Conservation (phyloP, 30 jellyfish, hydroid and myxozoan genomes). For the Clytia hemisphaerica region DNA sequence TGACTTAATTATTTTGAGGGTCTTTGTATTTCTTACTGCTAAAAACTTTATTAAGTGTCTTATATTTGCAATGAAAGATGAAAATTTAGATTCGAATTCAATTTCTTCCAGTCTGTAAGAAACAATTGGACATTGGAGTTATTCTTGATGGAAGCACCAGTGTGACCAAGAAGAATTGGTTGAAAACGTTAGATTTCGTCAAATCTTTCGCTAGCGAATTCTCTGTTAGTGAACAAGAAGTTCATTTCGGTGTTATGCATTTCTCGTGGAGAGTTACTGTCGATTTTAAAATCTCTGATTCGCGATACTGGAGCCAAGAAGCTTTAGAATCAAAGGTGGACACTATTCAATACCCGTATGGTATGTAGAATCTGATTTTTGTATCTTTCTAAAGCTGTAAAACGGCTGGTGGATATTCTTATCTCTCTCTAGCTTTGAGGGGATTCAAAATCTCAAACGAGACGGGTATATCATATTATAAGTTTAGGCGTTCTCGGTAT, state of each 20-base stretch:
- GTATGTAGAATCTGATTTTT: background rate
- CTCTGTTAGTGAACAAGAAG: slow-evolving; percentile 36
- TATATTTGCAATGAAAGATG: too few species aligned
- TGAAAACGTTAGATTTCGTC: slow-evolving; percentile 38
- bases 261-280: slow-evolving; percentile 41
- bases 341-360: slow-evolving; percentile 40
- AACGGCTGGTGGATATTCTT: background rate
- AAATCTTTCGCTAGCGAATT: slow-evolving; percentile 29
- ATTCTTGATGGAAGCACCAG: slow-evolving; percentile 71
- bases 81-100: too few species aligned
- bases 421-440: background rate
- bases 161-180: slow-evolving; percentile 41
- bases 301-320: background rate
- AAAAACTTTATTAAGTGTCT: too few species aligned
- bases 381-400: too few species aligned
- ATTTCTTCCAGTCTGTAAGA: slow-evolving; percentile 42
- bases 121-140: slow-evolving; percentile 65
- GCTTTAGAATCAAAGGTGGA: slow-evolving; percentile 25
- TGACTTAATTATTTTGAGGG: too few species aligned
- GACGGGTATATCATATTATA: background rate
- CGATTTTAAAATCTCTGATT: slow-evolving; percentile 35
- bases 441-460: background rate
- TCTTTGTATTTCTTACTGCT: too few species aligned
- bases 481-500: too few species aligned
- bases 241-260: slow-evolving; percentile 65